phyloP scores from a whole-genome alignment of 2,888 invertebrate species.

The Hemicrepidius hirtus region DNA sequence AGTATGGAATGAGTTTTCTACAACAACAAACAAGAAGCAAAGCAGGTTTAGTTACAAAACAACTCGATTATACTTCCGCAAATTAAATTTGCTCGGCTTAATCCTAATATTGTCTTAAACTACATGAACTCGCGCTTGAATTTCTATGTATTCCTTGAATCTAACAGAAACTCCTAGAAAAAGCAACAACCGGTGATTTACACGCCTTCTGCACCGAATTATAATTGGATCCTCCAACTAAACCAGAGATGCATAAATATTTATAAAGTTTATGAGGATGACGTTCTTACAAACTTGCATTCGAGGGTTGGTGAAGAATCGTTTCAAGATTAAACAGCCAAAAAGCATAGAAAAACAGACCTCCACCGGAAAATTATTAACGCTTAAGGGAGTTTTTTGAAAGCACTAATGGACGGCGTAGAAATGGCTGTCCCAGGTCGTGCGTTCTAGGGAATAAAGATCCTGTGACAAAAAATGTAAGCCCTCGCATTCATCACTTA shows the following conservation, averaged over 20 bases:
- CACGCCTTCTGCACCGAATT: conserved; percentile 18
- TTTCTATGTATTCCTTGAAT: conserved; percentile 14
- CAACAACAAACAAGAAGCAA: conserved; percentile 52
- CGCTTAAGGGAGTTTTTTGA: conserved; percentile 34
- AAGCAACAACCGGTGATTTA: conserved; percentile 38
- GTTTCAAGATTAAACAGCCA: conserved; percentile 11
- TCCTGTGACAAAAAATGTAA: conserved; percentile 23
- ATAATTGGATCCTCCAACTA: conserved; percentile 26
- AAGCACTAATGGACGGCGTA: conserved; percentile 32
- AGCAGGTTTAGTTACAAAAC: conserved; percentile 59
- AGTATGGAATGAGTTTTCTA: conserved; percentile 43
- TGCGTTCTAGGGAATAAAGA: conserved; percentile 28
- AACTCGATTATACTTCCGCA: conserved; percentile 62
- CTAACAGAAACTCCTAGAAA: conserved; percentile 25
- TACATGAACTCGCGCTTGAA: conserved; percentile 31
- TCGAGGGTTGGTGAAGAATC: not conserved
- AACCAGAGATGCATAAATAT: conserved; percentile 16
- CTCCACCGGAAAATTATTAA: conserved; percentile 33
- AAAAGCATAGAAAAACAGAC: conserved; percentile 16
- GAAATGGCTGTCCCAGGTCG: conserved; percentile 28
- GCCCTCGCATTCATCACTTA: conserved; percentile 24
- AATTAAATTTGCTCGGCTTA: conserved; percentile 61
- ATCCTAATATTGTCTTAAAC: conserved; percentile 51
- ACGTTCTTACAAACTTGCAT: not conserved
- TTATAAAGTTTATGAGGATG: conserved; percentile 2